phyloP scores from a whole-genome alignment of 2,113 vertebrate genomes.

The Stigmatopora argus region DNA sequence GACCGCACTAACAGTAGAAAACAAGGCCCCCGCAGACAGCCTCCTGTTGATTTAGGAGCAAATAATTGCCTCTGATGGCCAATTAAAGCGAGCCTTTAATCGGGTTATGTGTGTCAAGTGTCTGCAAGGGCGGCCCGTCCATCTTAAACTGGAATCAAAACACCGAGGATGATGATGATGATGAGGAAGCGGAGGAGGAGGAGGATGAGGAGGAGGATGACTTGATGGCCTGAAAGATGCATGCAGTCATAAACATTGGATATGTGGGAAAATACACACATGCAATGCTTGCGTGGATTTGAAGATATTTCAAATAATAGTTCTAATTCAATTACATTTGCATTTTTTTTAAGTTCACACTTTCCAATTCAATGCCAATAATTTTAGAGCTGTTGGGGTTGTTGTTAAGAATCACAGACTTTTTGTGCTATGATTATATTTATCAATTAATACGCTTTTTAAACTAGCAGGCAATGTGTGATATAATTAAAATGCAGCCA shows the following conservation, averaged over 20 bases:
- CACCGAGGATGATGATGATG: not conserved
- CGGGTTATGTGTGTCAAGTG: conserved; percentile 44
- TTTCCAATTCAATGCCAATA: too few species aligned
- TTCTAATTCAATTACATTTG: not conserved
- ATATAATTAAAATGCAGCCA: too few species aligned
- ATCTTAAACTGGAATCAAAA: conserved; percentile 31
- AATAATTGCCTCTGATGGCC: conserved; percentile 36
- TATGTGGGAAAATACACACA: not conserved
- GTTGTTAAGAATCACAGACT: too few species aligned
- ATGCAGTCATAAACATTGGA: not conserved
- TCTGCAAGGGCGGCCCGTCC: conserved; percentile 42
- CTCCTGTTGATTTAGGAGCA: conserved; percentile 27
- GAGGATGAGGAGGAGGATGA: not conserved
- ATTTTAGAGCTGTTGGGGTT: too few species aligned
- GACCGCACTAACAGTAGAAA: conserved; percentile 43
- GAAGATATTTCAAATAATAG: too few species aligned
- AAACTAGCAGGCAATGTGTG: too few species aligned
- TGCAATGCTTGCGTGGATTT: not conserved
- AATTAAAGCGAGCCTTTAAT: conserved; percentile 37
- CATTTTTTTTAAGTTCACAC: too few species aligned
- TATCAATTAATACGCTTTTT: too few species aligned
- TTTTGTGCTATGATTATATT: too few species aligned
- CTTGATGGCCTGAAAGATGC: not conserved
- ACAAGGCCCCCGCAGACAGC: conserved; percentile 20
- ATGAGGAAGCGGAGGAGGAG: not conserved